Conservation (phyloP, 2,797 vertebrate species). For the Acanthiza pusilla region DNA sequence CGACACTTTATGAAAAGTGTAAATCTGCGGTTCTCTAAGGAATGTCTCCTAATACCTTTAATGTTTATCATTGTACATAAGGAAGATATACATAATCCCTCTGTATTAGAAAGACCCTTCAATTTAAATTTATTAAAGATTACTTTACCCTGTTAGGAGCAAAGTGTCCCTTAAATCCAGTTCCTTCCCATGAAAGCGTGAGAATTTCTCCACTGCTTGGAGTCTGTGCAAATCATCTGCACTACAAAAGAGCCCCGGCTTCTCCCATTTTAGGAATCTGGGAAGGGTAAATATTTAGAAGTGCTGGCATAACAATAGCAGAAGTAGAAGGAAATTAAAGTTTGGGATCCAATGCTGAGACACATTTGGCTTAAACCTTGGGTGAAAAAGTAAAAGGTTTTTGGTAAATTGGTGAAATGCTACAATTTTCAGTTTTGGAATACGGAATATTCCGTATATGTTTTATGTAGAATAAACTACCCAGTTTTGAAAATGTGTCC, state of each 20-base stretch:
- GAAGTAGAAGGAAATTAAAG: constrained; percentile 74
- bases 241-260: constrained; percentile 65
- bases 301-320: constrained; percentile 78
- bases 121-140: constrained; percentile 51
- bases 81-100: constrained; percentile 22
- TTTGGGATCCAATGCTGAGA: constrained; percentile 66
- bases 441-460: not conserved
- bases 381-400: constrained; percentile 20
- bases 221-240: constrained; percentile 57
- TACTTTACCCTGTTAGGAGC: constrained; percentile 49
- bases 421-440: not conserved
- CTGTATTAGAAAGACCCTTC: constrained; percentile 38
- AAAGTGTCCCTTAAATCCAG: constrained; percentile 55
- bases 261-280: constrained; percentile 76
- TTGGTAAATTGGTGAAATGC: not conserved
- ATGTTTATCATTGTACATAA: not conserved
- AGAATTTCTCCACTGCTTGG: constrained; percentile 66
- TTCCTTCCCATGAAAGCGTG: constrained; percentile 62
- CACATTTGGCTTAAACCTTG: constrained; percentile 21
- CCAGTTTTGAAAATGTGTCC: not conserved
- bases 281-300: constrained; percentile 92
- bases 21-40: not conserved
- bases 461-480: not conserved
- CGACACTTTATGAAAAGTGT: not conserved
- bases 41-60: constrained; percentile 25